phyloP scores from a whole-genome alignment of 2,113 vertebrate genomes.

The Apeltes quadracus region DNA sequence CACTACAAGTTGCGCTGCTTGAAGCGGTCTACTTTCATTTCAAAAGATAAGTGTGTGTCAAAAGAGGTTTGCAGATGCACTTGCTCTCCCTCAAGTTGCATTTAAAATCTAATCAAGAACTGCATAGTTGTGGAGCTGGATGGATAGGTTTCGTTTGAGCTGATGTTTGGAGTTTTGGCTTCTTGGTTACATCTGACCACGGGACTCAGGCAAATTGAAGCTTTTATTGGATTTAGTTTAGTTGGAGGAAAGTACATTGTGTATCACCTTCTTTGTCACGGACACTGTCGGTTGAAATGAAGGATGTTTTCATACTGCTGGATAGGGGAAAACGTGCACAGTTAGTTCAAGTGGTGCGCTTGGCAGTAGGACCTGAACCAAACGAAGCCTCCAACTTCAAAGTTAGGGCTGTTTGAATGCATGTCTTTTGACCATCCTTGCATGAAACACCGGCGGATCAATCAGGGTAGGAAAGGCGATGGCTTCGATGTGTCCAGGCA shows the following conservation, averaged over 20 bases:
- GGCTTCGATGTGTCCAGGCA: constrained; percentile 65
- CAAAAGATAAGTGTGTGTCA: constrained; percentile 7
- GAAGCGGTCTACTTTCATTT: not conserved
- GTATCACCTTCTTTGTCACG: not conserved
- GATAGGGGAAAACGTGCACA: not conserved
- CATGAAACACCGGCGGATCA: constrained; percentile 51
- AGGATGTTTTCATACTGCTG: not conserved
- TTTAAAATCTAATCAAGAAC: constrained; percentile 59
- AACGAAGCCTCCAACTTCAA: constrained; percentile 54
- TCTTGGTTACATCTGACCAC: constrained; percentile 1
- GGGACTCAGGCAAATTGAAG: not conserved
- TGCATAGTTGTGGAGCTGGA: constrained; percentile 29
- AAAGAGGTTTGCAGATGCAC: constrained; percentile 18
- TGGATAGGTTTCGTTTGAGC: constrained; percentile 42
- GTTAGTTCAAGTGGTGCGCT: not conserved
- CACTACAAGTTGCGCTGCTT: not conserved
- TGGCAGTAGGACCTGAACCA: constrained; percentile 15
- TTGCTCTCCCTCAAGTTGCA: constrained; percentile 14
- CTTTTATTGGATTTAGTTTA: constrained; percentile 22
- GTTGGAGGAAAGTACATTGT: not conserved
- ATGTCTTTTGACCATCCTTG: constrained; percentile 43
- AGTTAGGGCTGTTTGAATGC: constrained; percentile 43
- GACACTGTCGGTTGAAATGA: not conserved
- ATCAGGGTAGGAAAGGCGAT: constrained; percentile 43
- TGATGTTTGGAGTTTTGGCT: constrained; percentile 41